A percentile compares a stretch with the other conserved stretches of the same genome.
phyloP scores from a whole-genome alignment of 2,113 vertebrate species.

The Odocoileus virginianus region DNA sequence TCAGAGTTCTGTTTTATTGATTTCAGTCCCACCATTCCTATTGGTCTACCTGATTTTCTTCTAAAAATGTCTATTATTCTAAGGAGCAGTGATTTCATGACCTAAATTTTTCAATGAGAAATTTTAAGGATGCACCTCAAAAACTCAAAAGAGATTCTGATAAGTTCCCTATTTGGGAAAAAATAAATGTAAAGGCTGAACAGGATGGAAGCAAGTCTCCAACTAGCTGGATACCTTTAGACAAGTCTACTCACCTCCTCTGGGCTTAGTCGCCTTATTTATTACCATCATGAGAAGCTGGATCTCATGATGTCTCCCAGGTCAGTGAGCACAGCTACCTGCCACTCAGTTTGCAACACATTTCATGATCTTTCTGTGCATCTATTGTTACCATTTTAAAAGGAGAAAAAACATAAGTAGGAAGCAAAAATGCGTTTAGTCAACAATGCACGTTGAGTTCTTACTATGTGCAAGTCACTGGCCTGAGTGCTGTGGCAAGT shows the following conservation, averaged over 20 bases:
- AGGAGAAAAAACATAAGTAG: background rate
- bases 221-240: background rate
- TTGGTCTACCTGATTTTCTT: background rate
- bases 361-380: background rate
- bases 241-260: background rate
- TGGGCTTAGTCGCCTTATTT: accelerated
- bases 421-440: constrained; percentile 16
- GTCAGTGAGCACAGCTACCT: constrained; percentile 15
- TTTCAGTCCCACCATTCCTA: background rate
- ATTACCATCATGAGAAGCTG: background rate
- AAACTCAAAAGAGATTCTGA: background rate
- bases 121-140: background rate
- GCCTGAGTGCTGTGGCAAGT: background rate
- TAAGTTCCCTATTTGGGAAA: background rate
- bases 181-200: background rate
- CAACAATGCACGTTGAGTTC: background rate
- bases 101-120: background rate
- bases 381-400: background rate
- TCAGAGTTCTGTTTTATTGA: background rate
- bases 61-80: background rate
- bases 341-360: background rate
- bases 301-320: background rate
- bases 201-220: background rate
- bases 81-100: background rate
- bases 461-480: background rate